Percentiles rank a stretch among this genome's conserved stretches.
phyloP scores from a whole-genome alignment of 2,113 vertebrate species.

The Halcyon malimbica region DNA sequence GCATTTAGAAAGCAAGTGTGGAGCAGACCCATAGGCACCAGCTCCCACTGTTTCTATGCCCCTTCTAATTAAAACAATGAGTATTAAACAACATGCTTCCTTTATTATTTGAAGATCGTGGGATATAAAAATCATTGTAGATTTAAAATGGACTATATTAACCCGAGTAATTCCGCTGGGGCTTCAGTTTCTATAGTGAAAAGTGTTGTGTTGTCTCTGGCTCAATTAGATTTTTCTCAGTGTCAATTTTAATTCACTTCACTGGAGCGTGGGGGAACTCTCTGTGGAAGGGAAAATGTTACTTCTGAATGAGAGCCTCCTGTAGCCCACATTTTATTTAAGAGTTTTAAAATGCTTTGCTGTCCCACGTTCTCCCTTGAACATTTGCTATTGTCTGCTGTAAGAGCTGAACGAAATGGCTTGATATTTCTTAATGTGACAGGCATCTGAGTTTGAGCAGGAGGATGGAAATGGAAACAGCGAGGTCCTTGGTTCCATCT shows the following conservation, averaged over 20 bases:
- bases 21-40: not conserved
- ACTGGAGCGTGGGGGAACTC: not conserved
- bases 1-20: not conserved
- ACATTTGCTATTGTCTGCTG: not conserved
- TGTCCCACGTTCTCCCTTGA: not conserved
- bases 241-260: constrained; percentile 71
- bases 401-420: not conserved
- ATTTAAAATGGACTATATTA: constrained; percentile 57
- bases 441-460: not conserved
- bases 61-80: constrained; percentile 25
- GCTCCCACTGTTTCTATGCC: not conserved
- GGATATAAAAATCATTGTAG: constrained; percentile 61
- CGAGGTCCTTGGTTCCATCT: not conserved
- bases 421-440: not conserved
- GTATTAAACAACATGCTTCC: constrained; percentile 38
- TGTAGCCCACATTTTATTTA: constrained; percentile 13
- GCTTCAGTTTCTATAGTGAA: constrained; percentile 46
- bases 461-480: not conserved
- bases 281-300: constrained; percentile 30
- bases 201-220: constrained; percentile 58
- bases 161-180: constrained; percentile 6
- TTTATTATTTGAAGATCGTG: constrained; percentile 56
- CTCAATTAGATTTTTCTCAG: constrained; percentile 63
- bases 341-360: not conserved
- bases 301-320: constrained; percentile 30